Evolutionary conservation across 1,140 invertebrate species (phyloP).

Genomic region (Oncopodura yosiiana): DNA sequence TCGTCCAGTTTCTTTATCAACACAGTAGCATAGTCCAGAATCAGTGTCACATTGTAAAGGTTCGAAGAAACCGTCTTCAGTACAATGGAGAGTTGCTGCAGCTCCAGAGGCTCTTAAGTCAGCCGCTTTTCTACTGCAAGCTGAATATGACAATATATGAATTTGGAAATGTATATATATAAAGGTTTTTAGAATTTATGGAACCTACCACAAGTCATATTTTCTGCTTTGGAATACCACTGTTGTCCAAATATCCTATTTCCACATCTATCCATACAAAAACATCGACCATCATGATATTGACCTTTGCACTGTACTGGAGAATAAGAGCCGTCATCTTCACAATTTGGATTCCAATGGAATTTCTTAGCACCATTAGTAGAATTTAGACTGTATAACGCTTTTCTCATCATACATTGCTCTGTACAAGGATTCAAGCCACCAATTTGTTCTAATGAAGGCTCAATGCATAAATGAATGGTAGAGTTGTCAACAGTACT

Average conservation of each 20-base stretch:
- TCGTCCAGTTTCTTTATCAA: constrained; percentile 45
- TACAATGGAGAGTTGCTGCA: constrained; percentile 33
- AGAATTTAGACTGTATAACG: too few relatives aligned
- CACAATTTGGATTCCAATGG: constrained; percentile 18
- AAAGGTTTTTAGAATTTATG: background rate
- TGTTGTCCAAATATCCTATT: constrained; percentile 48
- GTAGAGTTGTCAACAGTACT: background rate
- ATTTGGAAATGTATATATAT: background rate
- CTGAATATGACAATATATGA: constrained; percentile 36
- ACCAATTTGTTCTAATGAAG: too few relatives aligned
- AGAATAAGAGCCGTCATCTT: constrained; percentile 11
- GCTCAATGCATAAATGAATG: too few relatives aligned
- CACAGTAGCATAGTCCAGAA: constrained; percentile 51
- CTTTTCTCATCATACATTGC: too few relatives aligned
- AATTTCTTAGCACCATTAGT: too few relatives aligned
- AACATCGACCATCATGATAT: constrained; percentile 42
- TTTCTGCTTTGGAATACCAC: constrained; percentile 43
- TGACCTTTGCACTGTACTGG: constrained; percentile 17
- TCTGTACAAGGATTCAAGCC: too few relatives aligned
- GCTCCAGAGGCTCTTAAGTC: constrained; percentile 42
- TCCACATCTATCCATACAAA: constrained; percentile 45
- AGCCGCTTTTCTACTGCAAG: constrained; percentile 47
- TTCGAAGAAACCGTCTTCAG: constrained; percentile 28
- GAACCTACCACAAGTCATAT: constrained; percentile 45
- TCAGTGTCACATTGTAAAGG: constrained; percentile 50